phyloP scores from a whole-genome alignment of 2,888 invertebrate species.

The Electrophaes corylata region DNA sequence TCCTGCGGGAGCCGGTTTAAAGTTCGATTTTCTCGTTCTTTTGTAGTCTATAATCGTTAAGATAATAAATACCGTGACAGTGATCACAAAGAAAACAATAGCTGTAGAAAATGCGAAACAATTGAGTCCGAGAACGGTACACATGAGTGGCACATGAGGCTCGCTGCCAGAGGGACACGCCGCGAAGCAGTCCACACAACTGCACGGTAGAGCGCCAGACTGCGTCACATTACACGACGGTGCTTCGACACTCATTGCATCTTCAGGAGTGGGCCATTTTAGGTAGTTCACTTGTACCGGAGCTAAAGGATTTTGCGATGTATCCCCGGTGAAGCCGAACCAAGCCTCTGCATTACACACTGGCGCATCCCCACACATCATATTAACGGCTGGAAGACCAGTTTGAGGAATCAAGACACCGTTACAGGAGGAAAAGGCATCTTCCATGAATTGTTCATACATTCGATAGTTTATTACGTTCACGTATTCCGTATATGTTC shows the following conservation, averaged over 20 bases:
- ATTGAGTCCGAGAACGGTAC: constrained; percentile 85
- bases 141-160: constrained; percentile 71
- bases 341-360: constrained; percentile 87
- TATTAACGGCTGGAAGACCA: constrained; percentile 89
- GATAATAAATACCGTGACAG: constrained; percentile 59
- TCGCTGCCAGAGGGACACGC: constrained; percentile 84
- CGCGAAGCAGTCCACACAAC: constrained; percentile 89
- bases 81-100: constrained; percentile 79
- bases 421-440: constrained; percentile 90
- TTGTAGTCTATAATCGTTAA: constrained; percentile 51
- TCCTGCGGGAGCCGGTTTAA: constrained; percentile 26
- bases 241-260: constrained; percentile 72
- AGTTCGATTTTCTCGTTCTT: constrained; percentile 37
- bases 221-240: constrained; percentile 85
- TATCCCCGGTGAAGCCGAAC: constrained; percentile 87
- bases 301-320: constrained; percentile 75
- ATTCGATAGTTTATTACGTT: constrained; percentile 79
- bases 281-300: constrained; percentile 87
- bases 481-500: constrained; percentile 60
- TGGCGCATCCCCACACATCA: constrained; percentile 90
- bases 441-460: constrained; percentile 84
- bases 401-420: constrained; percentile 90
- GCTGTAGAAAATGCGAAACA: constrained; percentile 86
- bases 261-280: constrained; percentile 61
- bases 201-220: constrained; percentile 85